Base-by-base conservation (phyloP, 2,888 invertebrate genomes). In the Tachina lurida region DNA sequence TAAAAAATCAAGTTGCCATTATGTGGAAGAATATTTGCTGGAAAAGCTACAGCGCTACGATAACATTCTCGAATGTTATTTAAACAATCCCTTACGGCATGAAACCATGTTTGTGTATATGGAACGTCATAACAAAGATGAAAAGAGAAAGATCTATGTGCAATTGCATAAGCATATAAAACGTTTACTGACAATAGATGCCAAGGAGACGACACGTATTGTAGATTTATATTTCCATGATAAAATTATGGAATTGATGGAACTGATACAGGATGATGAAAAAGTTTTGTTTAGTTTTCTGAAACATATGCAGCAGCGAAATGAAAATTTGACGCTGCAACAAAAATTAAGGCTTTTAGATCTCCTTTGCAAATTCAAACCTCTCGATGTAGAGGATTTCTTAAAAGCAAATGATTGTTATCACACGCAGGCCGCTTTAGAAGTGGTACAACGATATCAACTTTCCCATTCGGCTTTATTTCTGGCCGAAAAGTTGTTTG, bases 401-500 rank as follows among this genome's bases (percentile, higher is more conserved):
- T 91, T 95, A 78, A 93, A 92, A 88, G 91, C 90, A 79, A 79
- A 71, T 7, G 76, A 83, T 80, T 93, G 94, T 12, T 96, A 96
- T 90, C 93, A 95, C 71, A 93, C 95, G 67, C 95, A 96, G 83
- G 93, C 94, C 88, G 95, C 96, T 31, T 92, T 95, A 65, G 93
- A 94, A 92, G 95, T 96, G 84, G 95, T 95, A 62, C 93, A 94
- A 87, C 93, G 94, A 87, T 93, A 95, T 89, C 93, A 95, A 80
- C 93, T 95, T 47, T 94, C 95, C 75, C 94, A 95, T 86, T 95
- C 96, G 0, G 95, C 95, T 70, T 96, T 96, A 17, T 95, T 95
- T 88, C 94, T 97, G 74, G 93, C 97, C 86, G 97, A 97, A 91
- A 95, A 95, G 91, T 94, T 95, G 85, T 96, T 96, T 13, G 95